A percentile compares a stretch with the other conserved stretches of the same genome.
Conservation (phyloP, 2,797 vertebrate species). For the Falco biarmicus region DNA sequence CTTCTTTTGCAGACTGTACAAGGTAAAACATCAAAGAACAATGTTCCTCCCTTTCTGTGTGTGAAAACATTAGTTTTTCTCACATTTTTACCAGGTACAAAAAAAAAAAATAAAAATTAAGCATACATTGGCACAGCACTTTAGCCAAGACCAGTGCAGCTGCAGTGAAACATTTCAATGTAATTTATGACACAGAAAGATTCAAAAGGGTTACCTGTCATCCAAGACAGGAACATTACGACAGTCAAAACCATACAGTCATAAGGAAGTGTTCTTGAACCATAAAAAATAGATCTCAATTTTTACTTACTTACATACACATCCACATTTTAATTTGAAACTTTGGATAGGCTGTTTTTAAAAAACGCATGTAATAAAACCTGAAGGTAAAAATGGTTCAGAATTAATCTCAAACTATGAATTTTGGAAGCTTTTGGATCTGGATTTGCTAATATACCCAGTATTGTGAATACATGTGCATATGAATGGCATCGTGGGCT, state of each 20-base stretch:
- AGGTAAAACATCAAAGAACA: neutral
- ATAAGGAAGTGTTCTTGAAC: neutral
- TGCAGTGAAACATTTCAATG: neutral
- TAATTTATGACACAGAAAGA: neutral
- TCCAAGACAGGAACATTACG: neutral
- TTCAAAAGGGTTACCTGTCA: neutral
- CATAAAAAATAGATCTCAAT: neutral
- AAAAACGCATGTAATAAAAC: neutral
- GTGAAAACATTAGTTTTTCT: neutral
- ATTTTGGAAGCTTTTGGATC: neutral
- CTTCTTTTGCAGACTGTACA: neutral
- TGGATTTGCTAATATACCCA: neutral
- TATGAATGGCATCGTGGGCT: accelerated
- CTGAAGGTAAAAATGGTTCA: neutral
- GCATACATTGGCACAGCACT: neutral
- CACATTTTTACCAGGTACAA: neutral
- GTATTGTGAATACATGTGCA: neutral
- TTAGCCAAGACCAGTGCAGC: neutral
- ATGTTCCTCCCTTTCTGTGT: neutral
- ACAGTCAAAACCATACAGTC: neutral
- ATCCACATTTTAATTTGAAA: neutral
- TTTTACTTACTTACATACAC: neutral
- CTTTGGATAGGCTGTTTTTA: neutral
- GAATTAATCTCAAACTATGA: neutral
- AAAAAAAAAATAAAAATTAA: neutral